phyloP scores from a whole-genome alignment of 37 sponge, comb jelly and placozoan genomes.

The Ephydatia muelleri region DNA sequence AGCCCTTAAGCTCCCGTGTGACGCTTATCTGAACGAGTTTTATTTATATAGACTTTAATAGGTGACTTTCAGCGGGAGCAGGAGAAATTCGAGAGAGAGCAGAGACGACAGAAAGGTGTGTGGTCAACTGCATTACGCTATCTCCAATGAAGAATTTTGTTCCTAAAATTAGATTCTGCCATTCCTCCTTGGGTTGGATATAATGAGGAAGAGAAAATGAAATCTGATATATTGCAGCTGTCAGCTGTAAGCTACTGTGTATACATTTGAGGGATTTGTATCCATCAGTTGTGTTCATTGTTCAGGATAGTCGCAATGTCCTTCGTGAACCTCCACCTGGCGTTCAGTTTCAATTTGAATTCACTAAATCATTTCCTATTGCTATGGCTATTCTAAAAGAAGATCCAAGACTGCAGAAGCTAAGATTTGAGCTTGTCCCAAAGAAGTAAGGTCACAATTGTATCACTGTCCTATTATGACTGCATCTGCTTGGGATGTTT shows the following conservation, averaged over 20 bases:
- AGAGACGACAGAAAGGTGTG: slow-evolving; percentile 58
- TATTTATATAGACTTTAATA: slow-evolving; percentile 47
- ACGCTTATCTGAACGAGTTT: no score
- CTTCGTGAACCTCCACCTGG: slow-evolving; percentile 94
- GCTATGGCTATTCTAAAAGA: slow-evolving; percentile 88
- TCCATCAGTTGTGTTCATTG: neutral
- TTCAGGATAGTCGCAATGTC: slow-evolving; percentile 90
- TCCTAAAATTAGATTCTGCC: slow-evolving; percentile 51
- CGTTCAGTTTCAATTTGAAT: slow-evolving; percentile 88
- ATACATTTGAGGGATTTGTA: neutral
- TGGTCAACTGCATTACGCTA: neutral
- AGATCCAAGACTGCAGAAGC: slow-evolving; percentile 79
- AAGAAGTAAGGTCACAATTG: slow-evolving; percentile 73
- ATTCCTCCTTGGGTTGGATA: slow-evolving; percentile 99
- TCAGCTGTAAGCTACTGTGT: slow-evolving; percentile 66
- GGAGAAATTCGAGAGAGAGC: slow-evolving; percentile 71
- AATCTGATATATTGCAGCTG: slow-evolving; percentile 91
- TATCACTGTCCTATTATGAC: neutral
- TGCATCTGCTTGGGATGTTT: neutral
- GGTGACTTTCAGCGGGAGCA: slow-evolving; percentile 82
- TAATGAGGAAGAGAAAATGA: slow-evolving; percentile 97
- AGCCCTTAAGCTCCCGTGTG: no score
- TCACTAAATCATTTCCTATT: slow-evolving; percentile 73
- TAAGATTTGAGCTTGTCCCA: slow-evolving; percentile 95
- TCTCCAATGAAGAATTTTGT: neutral